Percentiles rank a stretch among this genome's conserved stretches.
phyloP scores from a whole-genome alignment of 1,140 invertebrate species.

The Lasioglossum albipes region DNA sequence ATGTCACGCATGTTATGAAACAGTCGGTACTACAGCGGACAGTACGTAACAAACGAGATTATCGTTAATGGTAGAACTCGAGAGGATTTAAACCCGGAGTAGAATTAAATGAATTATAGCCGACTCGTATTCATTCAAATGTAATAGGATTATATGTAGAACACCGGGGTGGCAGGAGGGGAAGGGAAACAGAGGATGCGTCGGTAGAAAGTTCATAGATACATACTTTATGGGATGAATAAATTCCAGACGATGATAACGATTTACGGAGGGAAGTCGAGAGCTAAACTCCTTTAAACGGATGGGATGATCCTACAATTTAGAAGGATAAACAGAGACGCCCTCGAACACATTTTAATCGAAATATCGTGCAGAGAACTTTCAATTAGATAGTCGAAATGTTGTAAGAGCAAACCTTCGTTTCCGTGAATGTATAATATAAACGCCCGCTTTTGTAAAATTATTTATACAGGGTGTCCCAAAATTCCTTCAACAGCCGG shows the following conservation, averaged over 20 bases:
- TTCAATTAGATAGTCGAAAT: too few relatives aligned
- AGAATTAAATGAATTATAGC: background rate
- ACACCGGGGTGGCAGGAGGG: background rate
- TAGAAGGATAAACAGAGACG: background rate
- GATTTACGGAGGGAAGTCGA: background rate
- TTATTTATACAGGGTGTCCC: too few relatives aligned
- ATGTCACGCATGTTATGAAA: too few relatives aligned
- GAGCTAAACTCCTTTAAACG: background rate
- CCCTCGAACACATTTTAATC: too few relatives aligned
- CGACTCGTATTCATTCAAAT: background rate
- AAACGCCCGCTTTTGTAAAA: too few relatives aligned
- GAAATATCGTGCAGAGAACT: too few relatives aligned
- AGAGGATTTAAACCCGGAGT: background rate
- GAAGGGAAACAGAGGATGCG: background rate
- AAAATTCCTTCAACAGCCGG: too few relatives aligned
- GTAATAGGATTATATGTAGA: conserved; percentile 3
- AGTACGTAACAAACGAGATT: background rate
- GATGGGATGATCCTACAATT: background rate
- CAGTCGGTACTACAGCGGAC: too few relatives aligned
- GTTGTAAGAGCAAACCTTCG: too few relatives aligned
- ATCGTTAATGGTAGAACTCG: background rate
- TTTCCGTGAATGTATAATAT: too few relatives aligned
- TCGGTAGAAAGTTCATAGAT: background rate
- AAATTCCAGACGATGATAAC: background rate
- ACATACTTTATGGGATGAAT: background rate